These are phyloP conservation scores for Aphelenchoides besseyi DNA, from an alignment of 1,140 invertebrate species.

Conservation along the genomic window DNA sequence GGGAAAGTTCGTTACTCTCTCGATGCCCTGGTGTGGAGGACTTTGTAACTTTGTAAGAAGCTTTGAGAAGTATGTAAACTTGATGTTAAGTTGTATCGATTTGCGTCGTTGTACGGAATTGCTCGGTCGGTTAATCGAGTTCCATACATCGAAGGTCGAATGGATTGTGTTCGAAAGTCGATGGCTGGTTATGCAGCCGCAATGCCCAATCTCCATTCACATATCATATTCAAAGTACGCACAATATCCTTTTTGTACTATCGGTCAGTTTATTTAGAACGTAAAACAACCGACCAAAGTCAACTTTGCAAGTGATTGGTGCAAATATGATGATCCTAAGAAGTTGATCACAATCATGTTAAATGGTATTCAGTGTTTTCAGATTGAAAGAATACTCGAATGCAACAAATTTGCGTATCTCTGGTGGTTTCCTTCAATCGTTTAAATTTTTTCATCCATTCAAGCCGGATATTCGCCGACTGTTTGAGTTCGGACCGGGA, in stretches of 20 bases:
- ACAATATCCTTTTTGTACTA: not conserved
- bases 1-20: not conserved
- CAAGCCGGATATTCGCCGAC: not conserved
- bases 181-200: not conserved
- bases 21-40: not conserved
- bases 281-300: not conserved
- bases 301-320: not conserved
- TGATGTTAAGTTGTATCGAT: not conserved
- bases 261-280: not conserved
- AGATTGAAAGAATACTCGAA: not conserved
- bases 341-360: too few species aligned
- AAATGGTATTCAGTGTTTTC: not conserved
- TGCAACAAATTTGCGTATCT: not conserved
- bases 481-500: not conserved
- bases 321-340: not conserved
- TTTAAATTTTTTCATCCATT: not conserved
- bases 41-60: not conserved
- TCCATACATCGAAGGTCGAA: not conserved
- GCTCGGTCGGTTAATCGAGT: not conserved
- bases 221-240: not conserved
- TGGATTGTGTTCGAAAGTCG: not conserved
- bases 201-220: not conserved
- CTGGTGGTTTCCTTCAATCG: not conserved
- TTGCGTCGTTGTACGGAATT: slow-evolving; percentile 1
- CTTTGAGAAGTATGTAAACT: not conserved